A percentile compares a stretch with the other conserved stretches of the same genome.
phyloP scores from a whole-genome alignment of 2,113 vertebrate genomes.

The Cephalophus harveyi region DNA sequence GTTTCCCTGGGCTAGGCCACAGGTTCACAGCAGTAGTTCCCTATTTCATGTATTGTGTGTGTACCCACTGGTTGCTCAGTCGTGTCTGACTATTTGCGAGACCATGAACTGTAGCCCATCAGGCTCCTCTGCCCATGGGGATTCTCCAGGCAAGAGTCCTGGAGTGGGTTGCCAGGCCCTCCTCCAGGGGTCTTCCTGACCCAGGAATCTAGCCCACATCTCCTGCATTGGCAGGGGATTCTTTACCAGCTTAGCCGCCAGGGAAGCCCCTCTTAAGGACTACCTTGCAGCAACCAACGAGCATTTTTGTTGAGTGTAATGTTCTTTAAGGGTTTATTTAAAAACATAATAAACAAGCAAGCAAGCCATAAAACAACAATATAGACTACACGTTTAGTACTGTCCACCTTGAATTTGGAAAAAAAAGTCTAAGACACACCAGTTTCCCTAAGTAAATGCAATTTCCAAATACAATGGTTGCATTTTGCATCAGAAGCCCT shows the following conservation, averaged over 20 bases:
- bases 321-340: neutral
- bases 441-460: neutral
- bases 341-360: neutral
- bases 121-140: neutral
- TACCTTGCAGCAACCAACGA: neutral
- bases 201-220: neutral
- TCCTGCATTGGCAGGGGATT: neutral
- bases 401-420: neutral
- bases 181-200: neutral
- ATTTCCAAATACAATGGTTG: neutral
- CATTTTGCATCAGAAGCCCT: neutral
- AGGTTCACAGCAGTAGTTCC: neutral
- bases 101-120: neutral
- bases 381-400: neutral
- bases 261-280: neutral
- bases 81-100: accelerated
- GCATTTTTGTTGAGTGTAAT: neutral
- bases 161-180: neutral
- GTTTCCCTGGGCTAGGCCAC: accelerated
- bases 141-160: neutral
- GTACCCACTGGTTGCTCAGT: neutral
- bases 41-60: neutral
- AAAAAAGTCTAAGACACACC: neutral
- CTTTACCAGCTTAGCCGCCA: neutral
- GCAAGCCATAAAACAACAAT: neutral